Percentiles rank a stretch among this genome's conserved stretches.
These are phyloP conservation scores for Cheirogaleus medius DNA, from an alignment of 2,113 vertebrate species.

Conservation along the genomic window DNA sequence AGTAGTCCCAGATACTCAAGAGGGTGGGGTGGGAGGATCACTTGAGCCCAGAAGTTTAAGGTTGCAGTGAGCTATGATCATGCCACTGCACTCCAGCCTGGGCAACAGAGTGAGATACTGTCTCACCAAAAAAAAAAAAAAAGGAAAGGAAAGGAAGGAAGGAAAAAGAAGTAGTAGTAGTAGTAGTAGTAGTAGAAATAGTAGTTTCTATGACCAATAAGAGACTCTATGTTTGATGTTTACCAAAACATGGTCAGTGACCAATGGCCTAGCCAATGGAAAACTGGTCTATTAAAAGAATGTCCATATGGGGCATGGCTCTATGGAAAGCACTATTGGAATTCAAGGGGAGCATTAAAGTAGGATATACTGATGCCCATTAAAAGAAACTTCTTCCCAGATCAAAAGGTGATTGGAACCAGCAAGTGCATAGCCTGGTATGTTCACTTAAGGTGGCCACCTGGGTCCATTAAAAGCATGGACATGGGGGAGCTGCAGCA, in stretches of 20 bases:
- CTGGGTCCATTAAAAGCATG: background rate
- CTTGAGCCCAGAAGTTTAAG: background rate
- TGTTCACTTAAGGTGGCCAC: background rate
- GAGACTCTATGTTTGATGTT: background rate
- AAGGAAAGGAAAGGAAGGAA: no score
- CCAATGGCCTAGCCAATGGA: background rate
- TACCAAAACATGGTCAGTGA: background rate
- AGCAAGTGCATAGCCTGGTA: background rate
- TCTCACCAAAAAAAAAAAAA: background rate
- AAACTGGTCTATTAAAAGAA: background rate
- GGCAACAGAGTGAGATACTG: background rate
- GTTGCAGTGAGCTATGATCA: background rate
- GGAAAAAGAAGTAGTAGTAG: no score
- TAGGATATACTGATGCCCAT: background rate
- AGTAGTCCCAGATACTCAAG: background rate
- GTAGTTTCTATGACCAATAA: background rate
- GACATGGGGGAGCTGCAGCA: background rate
- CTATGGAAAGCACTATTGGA: background rate
- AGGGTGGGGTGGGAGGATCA: background rate
- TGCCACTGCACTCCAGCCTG: background rate
- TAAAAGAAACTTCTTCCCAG: background rate
- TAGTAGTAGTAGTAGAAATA: no score
- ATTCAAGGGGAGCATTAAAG: background rate
- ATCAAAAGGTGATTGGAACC: background rate
- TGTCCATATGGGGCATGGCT: background rate